These are phyloP conservation scores for Ispidina picta DNA, from an alignment of 2,797 vertebrate species.

Conservation along the genomic window DNA sequence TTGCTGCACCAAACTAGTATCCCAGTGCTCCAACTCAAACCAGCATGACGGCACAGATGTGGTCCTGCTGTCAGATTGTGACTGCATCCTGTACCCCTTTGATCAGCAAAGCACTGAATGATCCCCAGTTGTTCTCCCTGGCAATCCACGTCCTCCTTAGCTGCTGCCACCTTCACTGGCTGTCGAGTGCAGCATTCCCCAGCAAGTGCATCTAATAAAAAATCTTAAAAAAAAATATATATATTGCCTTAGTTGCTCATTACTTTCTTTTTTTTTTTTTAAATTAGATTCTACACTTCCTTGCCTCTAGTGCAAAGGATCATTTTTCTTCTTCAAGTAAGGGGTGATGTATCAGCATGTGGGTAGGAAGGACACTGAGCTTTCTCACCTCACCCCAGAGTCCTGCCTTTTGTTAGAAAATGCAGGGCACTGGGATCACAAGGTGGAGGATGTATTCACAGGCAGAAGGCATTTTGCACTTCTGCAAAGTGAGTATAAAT, in stretches of 20 bases:
- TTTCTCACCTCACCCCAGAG: neutral
- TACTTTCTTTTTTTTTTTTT: neutral
- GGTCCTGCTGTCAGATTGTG: neutral
- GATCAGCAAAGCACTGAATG: neutral
- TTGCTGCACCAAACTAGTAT: accelerated
- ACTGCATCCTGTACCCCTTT: neutral
- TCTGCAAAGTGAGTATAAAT: neutral
- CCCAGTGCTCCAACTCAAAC: neutral
- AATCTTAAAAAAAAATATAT: neutral
- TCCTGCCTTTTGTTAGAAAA: neutral
- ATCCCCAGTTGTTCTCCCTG: neutral
- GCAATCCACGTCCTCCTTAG: neutral
- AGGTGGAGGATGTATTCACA: neutral
- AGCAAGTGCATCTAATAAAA: neutral
- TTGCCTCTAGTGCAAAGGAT: neutral
- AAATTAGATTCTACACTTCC: neutral
- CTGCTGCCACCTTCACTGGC: neutral
- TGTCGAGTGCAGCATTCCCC: neutral
- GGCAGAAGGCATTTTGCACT: neutral
- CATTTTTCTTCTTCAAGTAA: neutral
- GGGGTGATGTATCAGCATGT: neutral
- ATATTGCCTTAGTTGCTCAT: neutral
- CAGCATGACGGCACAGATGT: accelerated
- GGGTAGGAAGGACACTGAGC: neutral
- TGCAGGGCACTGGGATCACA: neutral